phyloP scores from a whole-genome alignment of 2,113 vertebrate species.

The Pelvicachromis taeniatus region DNA sequence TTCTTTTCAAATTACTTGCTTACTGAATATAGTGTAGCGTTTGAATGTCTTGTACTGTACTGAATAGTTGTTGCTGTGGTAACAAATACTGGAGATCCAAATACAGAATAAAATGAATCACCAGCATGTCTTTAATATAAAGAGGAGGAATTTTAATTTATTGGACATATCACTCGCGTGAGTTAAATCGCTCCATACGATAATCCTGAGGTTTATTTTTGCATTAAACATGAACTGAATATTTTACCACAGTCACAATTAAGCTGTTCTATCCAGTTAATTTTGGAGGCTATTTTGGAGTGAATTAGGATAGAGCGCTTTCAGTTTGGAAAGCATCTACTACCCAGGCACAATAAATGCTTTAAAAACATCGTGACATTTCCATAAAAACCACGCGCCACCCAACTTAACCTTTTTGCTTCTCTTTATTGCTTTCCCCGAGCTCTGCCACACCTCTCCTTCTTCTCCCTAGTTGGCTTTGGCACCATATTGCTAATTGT shows the following conservation, averaged over 20 bases:
- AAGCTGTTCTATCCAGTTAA: background rate
- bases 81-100: background rate
- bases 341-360: background rate
- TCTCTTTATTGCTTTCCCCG: background rate
- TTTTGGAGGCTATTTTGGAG: background rate
- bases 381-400: background rate
- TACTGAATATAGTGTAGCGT: background rate
- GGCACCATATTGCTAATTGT: conserved; percentile 40
- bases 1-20: background rate
- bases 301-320: background rate
- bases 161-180: background rate
- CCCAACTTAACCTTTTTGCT: conserved; percentile 11
- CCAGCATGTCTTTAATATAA: background rate
- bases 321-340: background rate
- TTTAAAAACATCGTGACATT: conserved; percentile 29
- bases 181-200: background rate
- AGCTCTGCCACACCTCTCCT: background rate
- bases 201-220: background rate
- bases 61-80: background rate
- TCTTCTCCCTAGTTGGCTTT: background rate
- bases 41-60: background rate
- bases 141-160: background rate
- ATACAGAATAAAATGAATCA: background rate
- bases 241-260: background rate
- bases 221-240: background rate